phyloP scores from a whole-genome alignment of 2,888 invertebrate genomes.

The Amiota minor region DNA sequence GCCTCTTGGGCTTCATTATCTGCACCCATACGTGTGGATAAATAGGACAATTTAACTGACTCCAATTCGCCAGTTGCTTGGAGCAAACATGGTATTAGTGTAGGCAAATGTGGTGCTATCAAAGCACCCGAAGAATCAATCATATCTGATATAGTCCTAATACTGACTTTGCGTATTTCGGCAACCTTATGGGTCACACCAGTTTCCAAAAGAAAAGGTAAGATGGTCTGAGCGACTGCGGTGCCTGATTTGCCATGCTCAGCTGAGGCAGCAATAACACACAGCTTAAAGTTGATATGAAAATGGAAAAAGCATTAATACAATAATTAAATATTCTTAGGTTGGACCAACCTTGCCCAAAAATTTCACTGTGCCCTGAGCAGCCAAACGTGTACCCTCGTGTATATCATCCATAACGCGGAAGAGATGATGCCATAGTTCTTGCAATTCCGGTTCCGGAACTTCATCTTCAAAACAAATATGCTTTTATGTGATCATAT shows the following conservation, averaged over 20 bases:
- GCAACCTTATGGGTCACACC: slow-evolving; percentile 86
- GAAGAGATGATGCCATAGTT: slow-evolving; percentile 85
- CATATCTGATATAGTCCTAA: slow-evolving; percentile 89
- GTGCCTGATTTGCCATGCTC: slow-evolving; percentile 83
- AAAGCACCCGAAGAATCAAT: slow-evolving; percentile 86
- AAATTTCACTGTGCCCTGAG: slow-evolving; percentile 81
- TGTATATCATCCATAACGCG: slow-evolving; percentile 96
- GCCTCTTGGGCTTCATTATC: slow-evolving; percentile 83
- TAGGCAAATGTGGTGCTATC: slow-evolving; percentile 86
- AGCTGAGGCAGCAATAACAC: slow-evolving; percentile 80
- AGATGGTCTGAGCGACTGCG: slow-evolving; percentile 81
- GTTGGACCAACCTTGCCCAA: slow-evolving; percentile 82
- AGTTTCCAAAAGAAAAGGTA: slow-evolving; percentile 86
- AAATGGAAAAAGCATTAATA: slow-evolving; percentile 35
- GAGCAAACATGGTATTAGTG: slow-evolving; percentile 87
- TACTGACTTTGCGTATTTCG: slow-evolving; percentile 85
- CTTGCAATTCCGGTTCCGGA: slow-evolving; percentile 71
- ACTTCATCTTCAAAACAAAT: slow-evolving; percentile 57
- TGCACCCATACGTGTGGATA: slow-evolving; percentile 82
- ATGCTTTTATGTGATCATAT: background rate
- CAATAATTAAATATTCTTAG: background rate
- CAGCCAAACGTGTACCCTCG: slow-evolving; percentile 86
- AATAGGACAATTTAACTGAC: slow-evolving; percentile 83
- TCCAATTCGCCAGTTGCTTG: slow-evolving; percentile 92
- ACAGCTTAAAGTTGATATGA: slow-evolving; percentile 75